These are phyloP conservation scores for Bombus sibiricus DNA, from an alignment of 1,140 invertebrate species.

Conservation along the genomic window DNA sequence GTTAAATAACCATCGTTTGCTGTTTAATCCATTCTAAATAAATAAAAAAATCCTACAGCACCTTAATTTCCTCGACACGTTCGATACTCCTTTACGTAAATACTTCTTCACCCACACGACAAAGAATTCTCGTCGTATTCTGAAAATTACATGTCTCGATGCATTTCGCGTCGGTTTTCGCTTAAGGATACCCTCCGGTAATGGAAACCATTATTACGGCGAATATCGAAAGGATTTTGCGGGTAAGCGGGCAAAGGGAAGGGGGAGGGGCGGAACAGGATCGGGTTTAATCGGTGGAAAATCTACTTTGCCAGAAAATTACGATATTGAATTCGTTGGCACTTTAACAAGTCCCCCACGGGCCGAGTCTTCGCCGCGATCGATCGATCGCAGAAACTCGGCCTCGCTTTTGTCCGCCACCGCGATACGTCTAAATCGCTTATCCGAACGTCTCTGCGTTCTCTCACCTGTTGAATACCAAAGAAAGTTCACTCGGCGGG, in stretches of 20 bases:
- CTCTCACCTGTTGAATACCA: conserved; percentile 59
- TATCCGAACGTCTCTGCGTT: conserved; percentile 47
- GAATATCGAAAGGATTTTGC: conserved; percentile 47
- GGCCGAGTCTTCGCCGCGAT: conserved; percentile 1
- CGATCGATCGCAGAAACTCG: conserved; percentile 12
- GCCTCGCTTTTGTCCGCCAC: conserved; percentile 41
- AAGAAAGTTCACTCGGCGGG: conserved; percentile 37
- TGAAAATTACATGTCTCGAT: conserved; percentile 17
- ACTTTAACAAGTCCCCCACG: conserved; percentile 43
- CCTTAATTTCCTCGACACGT: not conserved
- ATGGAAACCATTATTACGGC: conserved; percentile 31
- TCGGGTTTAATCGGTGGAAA: conserved; percentile 50
- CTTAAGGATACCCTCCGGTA: conserved; percentile 3
- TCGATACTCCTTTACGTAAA: not conserved
- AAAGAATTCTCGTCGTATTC: not conserved
- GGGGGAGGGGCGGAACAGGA: not conserved
- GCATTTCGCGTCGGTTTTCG: not conserved
- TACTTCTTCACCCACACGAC: not conserved
- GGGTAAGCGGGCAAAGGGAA: too few species aligned
- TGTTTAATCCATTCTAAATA: too few species aligned
- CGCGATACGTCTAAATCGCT: conserved; percentile 56
- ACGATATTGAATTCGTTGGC: conserved; percentile 58
- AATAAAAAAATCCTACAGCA: too few species aligned
- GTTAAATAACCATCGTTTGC: too few species aligned
- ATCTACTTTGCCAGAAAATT: conserved; percentile 55